Percentiles rank a stretch among this genome's conserved stretches.
Conservation (phyloP, 2,888 invertebrate genomes). For the Chalcis sispes region DNA sequence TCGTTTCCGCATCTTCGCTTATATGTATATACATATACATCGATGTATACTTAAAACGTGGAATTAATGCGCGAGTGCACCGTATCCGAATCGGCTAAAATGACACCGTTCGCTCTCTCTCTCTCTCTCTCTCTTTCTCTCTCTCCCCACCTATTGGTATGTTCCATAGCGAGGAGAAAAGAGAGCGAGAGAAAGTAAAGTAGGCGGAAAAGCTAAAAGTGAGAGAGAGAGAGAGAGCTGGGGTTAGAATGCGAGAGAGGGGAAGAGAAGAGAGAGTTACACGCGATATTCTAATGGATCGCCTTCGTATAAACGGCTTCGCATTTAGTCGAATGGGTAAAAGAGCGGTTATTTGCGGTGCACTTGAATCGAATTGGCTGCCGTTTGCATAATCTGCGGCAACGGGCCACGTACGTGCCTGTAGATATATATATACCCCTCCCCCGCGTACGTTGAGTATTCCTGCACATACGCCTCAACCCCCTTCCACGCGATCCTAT, state of each 20-base stretch:
- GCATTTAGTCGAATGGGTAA: constrained; percentile 71
- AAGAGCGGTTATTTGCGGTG: constrained; percentile 75
- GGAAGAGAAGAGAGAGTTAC: background rate
- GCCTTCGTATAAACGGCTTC: constrained; percentile 50
- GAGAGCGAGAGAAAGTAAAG: no score
- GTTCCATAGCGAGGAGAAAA: no score
- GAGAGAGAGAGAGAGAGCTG: background rate
- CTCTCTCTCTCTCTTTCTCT: no score
- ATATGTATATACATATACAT: no score
- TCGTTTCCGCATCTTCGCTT: no score
- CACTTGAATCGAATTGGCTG: constrained; percentile 75
- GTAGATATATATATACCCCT: constrained; percentile 32
- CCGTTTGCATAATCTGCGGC: constrained; percentile 74
- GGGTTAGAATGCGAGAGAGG: background rate
- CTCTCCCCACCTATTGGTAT: background rate
- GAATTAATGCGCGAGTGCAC: background rate
- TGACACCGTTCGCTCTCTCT: background rate
- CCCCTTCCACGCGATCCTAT: background rate
- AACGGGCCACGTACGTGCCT: constrained; percentile 56
- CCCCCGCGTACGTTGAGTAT: background rate
- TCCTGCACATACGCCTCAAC: background rate
- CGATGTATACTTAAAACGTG: no score
- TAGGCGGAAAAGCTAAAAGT: constrained; percentile 1
- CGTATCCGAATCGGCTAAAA: background rate
- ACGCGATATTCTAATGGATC: constrained; percentile 51